phyloP scores from a whole-genome alignment of 2,797 vertebrate genomes.

The Neosilurus hyrtlii region DNA sequence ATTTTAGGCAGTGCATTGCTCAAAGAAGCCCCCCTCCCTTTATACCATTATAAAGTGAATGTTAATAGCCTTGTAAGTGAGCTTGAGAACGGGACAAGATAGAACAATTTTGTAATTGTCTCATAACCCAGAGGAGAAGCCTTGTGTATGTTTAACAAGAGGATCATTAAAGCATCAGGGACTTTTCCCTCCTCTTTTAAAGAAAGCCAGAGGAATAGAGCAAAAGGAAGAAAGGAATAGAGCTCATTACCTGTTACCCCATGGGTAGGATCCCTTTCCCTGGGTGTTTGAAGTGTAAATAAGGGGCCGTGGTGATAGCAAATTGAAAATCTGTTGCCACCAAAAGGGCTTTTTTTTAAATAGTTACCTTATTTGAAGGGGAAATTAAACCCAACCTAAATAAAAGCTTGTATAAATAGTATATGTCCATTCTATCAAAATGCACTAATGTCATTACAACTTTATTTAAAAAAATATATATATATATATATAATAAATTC shows the following conservation, averaged over 20 bases:
- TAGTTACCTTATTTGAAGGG: background rate
- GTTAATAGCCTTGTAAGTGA: constrained; percentile 53
- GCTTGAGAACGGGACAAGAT: constrained; percentile 61
- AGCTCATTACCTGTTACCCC: constrained; percentile 59
- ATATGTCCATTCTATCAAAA: too few relatives aligned
- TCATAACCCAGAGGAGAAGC: constrained; percentile 45
- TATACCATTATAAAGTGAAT: constrained; percentile 46
- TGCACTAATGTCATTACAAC: too few relatives aligned
- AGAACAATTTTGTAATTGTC: constrained; percentile 58
- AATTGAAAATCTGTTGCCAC: constrained; percentile 56
- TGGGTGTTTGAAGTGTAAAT: constrained; percentile 65
- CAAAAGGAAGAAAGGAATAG: constrained; percentile 48
- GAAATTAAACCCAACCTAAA: too few relatives aligned
- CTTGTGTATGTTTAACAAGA: constrained; percentile 59
- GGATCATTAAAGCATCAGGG: constrained; percentile 59
- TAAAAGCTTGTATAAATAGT: too few relatives aligned
- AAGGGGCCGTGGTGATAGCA: constrained; percentile 55
- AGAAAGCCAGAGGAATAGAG: constrained; percentile 54
- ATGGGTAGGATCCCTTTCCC: constrained; percentile 60
- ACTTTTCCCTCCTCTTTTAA: constrained; percentile 53
- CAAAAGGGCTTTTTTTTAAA: constrained; percentile 34
- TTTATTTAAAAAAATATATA: too few relatives aligned
- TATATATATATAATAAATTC: too few relatives aligned
- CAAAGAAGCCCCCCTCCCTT: constrained; percentile 31
- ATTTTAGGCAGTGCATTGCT: constrained; percentile 47